Evolutionary conservation across 2,888 invertebrate species (phyloP).

Genomic region (Drosophila tanythrix): DNA sequence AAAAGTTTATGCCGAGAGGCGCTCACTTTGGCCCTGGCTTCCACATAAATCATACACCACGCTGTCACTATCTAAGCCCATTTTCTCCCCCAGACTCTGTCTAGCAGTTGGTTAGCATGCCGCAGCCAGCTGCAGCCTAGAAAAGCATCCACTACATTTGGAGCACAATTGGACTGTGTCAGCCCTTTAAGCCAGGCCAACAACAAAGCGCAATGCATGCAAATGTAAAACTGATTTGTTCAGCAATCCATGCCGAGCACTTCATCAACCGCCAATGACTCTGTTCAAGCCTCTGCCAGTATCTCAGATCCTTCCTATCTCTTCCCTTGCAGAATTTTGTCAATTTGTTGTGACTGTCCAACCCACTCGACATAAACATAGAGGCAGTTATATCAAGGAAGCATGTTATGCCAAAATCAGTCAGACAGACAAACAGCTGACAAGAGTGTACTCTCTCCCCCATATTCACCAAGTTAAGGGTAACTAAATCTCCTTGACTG

Average conservation of each 20-base stretch:
- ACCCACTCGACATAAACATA: slow-evolving; percentile 13
- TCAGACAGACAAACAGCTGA: not conserved
- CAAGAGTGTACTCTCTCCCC: no score
- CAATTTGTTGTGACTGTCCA: slow-evolving; percentile 52
- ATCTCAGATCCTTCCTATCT: slow-evolving; percentile 7
- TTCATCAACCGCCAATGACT: slow-evolving; percentile 42
- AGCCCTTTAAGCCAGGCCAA: not conserved
- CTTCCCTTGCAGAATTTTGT: slow-evolving; percentile 37
- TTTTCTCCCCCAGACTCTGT: not conserved
- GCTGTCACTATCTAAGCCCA: slow-evolving; percentile 23
- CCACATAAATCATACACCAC: slow-evolving; percentile 69
- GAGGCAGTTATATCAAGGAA: not conserved
- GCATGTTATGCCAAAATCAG: slow-evolving; percentile 4
- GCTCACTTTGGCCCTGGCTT: slow-evolving; percentile 56
- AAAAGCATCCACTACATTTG: slow-evolving; percentile 26
- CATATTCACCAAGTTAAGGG: not conserved
- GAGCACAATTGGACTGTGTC: slow-evolving; percentile 30
- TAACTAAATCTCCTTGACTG: not conserved
- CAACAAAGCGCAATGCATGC: slow-evolving; percentile 72
- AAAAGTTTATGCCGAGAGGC: slow-evolving; percentile 74
- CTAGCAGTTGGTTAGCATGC: slow-evolving; percentile 57
- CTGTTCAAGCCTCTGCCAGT: slow-evolving; percentile 5
- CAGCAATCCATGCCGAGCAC: slow-evolving; percentile 25
- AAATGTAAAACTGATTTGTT: slow-evolving; percentile 76
- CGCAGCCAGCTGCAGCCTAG: slow-evolving; percentile 56